These are phyloP conservation scores for Brachyhypopomus occidentalis DNA, from an alignment of 2,113 vertebrate genomes.

Conservation along the genomic window DNA sequence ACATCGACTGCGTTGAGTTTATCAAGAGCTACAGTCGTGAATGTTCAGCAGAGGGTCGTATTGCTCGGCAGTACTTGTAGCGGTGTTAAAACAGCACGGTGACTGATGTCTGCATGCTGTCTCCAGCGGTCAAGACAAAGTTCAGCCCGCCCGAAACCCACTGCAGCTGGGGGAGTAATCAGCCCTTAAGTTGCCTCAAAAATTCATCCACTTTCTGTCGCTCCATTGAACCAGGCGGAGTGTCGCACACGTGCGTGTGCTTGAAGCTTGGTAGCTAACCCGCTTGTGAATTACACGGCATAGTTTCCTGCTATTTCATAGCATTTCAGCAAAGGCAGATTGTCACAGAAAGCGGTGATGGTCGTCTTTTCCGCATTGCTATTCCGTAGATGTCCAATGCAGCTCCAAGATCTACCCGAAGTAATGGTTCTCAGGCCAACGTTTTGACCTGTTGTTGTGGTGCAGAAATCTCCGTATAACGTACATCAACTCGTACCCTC, in stretches of 20 bases:
- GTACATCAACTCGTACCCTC: neutral
- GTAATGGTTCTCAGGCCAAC: neutral
- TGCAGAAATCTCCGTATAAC: neutral
- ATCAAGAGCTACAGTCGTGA: neutral
- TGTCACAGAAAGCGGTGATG: neutral
- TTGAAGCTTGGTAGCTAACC: neutral
- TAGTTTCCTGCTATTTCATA: neutral
- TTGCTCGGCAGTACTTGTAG: neutral
- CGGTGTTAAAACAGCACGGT: neutral
- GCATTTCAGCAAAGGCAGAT: too few relatives aligned
- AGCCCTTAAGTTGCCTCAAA: constrained; percentile 66
- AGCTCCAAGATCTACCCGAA: neutral
- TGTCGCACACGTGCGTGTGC: constrained; percentile 32
- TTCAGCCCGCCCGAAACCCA: constrained; percentile 2
- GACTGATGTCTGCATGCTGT: constrained; percentile 7
- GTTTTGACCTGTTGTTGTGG: constrained; percentile 11
- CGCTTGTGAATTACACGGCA: neutral
- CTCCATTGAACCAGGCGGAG: constrained; percentile 18
- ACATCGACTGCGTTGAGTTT: neutral
- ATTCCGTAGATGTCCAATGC: neutral
- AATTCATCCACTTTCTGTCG: constrained; percentile 63
- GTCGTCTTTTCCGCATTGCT: neutral
- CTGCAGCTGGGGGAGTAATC: constrained; percentile 58
- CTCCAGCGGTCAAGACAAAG: neutral
- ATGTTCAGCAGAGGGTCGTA: neutral